Percentiles rank a stretch among this genome's conserved stretches.
Evolutionary conservation across 2,113 vertebrate species (phyloP).

Genomic region (Trematomus loennbergii): DNA sequence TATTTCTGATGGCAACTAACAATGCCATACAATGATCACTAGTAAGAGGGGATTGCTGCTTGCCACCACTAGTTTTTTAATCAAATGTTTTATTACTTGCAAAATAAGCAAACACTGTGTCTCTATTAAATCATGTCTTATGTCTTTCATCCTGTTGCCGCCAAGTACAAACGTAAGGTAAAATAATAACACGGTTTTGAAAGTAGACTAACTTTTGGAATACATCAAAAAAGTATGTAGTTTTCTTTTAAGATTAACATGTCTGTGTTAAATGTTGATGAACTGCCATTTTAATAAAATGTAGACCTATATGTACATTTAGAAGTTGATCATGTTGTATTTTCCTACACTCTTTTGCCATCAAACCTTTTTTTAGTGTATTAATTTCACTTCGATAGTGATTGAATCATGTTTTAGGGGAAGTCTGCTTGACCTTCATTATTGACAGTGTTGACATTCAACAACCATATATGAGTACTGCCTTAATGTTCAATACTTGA

Average conservation of each 20-base stretch:
- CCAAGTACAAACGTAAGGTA: background rate
- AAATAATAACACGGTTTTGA: background rate
- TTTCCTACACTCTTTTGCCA: constrained; percentile 24
- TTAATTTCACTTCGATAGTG: constrained; percentile 7
- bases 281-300: constrained; percentile 18
- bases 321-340: background rate
- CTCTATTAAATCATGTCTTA: constrained; percentile 3
- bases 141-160: background rate
- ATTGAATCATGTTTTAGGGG: background rate
- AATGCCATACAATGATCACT: too few relatives aligned
- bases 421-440: constrained; percentile 5
- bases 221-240: background rate
- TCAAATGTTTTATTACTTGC: constrained; percentile 15
- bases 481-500: constrained; percentile 55
- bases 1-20: too few relatives aligned
- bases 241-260: constrained; percentile 7
- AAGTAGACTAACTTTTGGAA: background rate
- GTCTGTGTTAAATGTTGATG: background rate
- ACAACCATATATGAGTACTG: constrained; percentile 8
- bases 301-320: background rate
- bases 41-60: too few relatives aligned
- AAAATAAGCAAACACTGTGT: background rate
- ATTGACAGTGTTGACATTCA: constrained; percentile 40
- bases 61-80: background rate
- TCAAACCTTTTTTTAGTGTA: background rate